phyloP scores from a whole-genome alignment of 2,113 vertebrate species.

The Equus przewalskii region DNA sequence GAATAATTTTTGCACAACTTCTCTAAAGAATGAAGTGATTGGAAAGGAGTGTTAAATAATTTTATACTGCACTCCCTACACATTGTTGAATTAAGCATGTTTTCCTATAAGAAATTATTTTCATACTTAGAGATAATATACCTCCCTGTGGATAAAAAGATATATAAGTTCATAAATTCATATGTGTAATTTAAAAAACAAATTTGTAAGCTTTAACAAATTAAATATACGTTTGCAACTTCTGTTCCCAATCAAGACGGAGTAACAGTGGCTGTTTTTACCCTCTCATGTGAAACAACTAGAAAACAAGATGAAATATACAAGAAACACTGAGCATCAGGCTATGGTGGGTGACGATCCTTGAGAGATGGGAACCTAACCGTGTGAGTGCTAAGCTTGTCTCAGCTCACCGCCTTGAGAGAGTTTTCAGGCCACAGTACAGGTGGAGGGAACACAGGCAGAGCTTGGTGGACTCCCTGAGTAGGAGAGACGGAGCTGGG shows the following conservation, averaged over 20 bases:
- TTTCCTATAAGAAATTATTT: constrained; percentile 39
- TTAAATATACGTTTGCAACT: neutral
- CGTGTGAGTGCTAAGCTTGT: neutral
- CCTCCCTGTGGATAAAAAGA: neutral
- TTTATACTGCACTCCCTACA: neutral
- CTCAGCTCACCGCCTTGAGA: neutral
- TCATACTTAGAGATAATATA: neutral
- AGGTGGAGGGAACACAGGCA: neutral
- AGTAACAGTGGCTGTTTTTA: neutral
- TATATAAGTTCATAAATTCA: neutral
- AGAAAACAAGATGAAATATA: neutral
- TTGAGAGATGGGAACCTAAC: neutral
- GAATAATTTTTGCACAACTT: constrained; percentile 8
- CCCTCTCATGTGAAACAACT: neutral
- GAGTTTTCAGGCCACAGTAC: neutral
- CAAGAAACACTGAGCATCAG: neutral
- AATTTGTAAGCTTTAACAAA: neutral
- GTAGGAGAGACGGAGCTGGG: neutral
- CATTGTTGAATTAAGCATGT: neutral
- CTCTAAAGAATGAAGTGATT: neutral
- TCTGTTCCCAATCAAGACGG: neutral
- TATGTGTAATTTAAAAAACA: neutral
- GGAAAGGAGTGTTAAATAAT: neutral
- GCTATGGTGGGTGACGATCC: neutral
- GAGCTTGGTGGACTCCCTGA: neutral